phyloP scores from a whole-genome alignment of 2,113 vertebrate species.

The Perca flavescens region DNA sequence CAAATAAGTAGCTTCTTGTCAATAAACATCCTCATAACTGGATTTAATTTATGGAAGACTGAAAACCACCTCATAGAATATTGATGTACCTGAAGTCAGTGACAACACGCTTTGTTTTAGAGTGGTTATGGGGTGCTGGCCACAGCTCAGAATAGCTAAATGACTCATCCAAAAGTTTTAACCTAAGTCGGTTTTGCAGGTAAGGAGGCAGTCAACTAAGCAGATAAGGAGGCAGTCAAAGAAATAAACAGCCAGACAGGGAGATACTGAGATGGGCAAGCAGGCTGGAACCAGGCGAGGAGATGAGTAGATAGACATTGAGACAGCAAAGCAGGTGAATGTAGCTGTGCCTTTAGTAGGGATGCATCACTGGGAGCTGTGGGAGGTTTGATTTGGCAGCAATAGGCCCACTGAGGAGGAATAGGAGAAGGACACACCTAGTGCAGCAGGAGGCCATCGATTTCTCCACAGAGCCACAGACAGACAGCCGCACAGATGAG shows the following conservation, averaged over 20 bases:
- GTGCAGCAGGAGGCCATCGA: conserved; percentile 42
- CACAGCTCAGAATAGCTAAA: conserved; percentile 31
- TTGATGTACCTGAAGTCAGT: conserved; percentile 36
- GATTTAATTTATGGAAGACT: conserved; percentile 52
- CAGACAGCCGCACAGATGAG: conserved; percentile 42
- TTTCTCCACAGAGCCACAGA: conserved; percentile 47
- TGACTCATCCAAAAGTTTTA: conserved; percentile 50
- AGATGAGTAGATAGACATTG: background rate
- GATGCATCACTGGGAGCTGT: conserved; percentile 30
- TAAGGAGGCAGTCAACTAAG: conserved; percentile 19
- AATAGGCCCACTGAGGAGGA: conserved; percentile 18
- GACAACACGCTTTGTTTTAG: conserved; percentile 33
- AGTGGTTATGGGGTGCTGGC: conserved; percentile 12
- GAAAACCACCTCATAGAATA: conserved; percentile 45
- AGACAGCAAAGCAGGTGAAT: conserved; percentile 15
- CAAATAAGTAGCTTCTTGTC: conserved; percentile 62
- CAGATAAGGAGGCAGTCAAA: conserved; percentile 20
- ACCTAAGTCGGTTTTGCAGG: conserved; percentile 37
- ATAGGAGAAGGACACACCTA: conserved; percentile 30
- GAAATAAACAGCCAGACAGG: conserved; percentile 34
- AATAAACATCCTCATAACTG: conserved; percentile 63
- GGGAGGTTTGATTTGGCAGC: conserved; percentile 57
- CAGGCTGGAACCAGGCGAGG: conserved; percentile 9
- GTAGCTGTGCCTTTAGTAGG: background rate
- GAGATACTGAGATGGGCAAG: conserved; percentile 7